Conservation (phyloP, 2,888 invertebrate species). For the Drosophila tanythrix region DNA sequence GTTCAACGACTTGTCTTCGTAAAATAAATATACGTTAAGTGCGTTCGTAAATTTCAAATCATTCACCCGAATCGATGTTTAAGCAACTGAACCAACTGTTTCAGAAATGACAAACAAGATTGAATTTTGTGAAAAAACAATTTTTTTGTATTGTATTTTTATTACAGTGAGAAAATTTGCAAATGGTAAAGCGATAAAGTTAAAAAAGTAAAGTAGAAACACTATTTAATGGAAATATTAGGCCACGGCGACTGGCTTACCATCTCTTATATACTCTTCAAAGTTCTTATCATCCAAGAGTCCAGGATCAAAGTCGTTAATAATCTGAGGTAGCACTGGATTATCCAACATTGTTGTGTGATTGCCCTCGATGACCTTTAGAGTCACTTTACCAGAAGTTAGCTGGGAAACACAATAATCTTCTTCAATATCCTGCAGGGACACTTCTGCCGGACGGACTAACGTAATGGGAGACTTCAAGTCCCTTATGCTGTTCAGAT, state of each 20-base stretch:
- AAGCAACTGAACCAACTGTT: neutral
- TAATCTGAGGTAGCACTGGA: conserved; percentile 87
- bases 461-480: conserved; percentile 87
- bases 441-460: conserved; percentile 88
- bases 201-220: conserved; percentile 9
- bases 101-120: neutral
- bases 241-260: conserved; percentile 59
- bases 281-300: conserved; percentile 80
- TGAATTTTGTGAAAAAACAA: conserved; percentile 5
- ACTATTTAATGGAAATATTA: conserved; percentile 23
- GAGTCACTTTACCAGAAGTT: conserved; percentile 86
- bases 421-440: conserved; percentile 86
- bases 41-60: neutral
- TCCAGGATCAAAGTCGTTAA: conserved; percentile 86
- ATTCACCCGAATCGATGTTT: neutral
- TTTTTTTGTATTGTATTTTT: conserved; percentile 2
- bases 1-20: neutral
- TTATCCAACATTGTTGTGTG: conserved; percentile 90
- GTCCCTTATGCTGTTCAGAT: conserved; percentile 83
- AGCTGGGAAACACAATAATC: conserved; percentile 89
- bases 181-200: conserved; percentile 13
- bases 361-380: conserved; percentile 90
- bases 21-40: neutral
- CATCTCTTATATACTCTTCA: conserved; percentile 77
- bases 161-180: conserved; percentile 13